Evolutionary conservation across 2,888 invertebrate genomes (phyloP).

Genomic region (Tinea trinotella): DNA sequence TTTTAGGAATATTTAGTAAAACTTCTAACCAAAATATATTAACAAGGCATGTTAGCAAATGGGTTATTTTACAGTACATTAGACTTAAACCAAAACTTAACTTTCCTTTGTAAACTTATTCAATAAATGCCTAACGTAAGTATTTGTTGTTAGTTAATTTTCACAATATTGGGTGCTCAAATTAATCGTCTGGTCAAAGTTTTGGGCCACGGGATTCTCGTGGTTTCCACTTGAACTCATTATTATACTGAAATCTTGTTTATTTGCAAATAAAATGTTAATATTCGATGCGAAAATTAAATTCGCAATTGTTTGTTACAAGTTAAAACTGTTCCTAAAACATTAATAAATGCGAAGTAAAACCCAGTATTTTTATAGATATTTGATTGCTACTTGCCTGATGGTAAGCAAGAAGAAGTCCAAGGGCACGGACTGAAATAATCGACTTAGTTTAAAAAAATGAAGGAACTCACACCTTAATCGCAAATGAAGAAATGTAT

Average conservation of each 20-base stretch:
- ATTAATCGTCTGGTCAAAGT: conserved; percentile 18
- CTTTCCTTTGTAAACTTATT: conserved; percentile 13
- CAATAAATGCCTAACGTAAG: conserved; percentile 12
- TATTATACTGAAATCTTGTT: conserved; percentile 6
- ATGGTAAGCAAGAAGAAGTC: too few species aligned
- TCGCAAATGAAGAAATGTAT: too few species aligned
- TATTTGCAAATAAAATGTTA: not conserved
- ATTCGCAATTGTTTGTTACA: too few species aligned
- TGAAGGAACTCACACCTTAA: too few species aligned
- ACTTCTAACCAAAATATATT: not conserved
- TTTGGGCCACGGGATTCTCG: conserved; percentile 1
- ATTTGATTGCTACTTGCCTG: too few species aligned
- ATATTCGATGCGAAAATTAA: too few species aligned
- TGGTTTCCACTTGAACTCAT: conserved; percentile 14
- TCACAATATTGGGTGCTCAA: conserved; percentile 13
- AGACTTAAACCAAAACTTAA: not conserved
- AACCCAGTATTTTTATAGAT: too few species aligned
- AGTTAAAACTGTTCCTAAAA: too few species aligned
- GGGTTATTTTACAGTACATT: not conserved
- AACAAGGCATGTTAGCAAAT: not conserved
- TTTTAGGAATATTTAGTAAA: not conserved
- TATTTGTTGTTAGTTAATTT: conserved; percentile 16
- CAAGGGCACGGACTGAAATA: too few species aligned
- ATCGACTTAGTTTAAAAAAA: too few species aligned
- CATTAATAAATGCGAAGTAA: too few species aligned